Evolutionary conservation across 23 tunicate genomes (phyloP).

Genomic region (Phallusia fumigata): DNA sequence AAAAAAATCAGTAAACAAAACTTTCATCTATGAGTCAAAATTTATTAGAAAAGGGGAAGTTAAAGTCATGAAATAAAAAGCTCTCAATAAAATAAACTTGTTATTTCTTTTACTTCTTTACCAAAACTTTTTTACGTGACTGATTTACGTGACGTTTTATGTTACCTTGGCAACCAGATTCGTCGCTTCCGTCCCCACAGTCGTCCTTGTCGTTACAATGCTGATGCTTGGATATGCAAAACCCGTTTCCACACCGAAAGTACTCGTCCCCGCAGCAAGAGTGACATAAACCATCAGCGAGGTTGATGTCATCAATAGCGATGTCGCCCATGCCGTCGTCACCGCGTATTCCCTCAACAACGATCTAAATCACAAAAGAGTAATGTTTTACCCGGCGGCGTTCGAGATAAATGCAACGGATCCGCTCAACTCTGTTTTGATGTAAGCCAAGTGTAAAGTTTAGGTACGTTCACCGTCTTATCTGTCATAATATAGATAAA

Average conservation of each 20-base stretch:
- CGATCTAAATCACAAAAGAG: constrained; percentile 41
- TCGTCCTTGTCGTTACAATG: constrained; percentile 70
- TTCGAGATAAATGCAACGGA: no score
- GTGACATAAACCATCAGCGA: constrained; percentile 53
- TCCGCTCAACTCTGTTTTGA: no score
- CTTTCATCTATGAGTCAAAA: background rate
- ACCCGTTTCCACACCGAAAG: constrained; percentile 78
- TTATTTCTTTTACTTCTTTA: constrained; percentile 23
- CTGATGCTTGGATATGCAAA: constrained; percentile 33
- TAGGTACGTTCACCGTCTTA: no score
- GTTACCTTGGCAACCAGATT: constrained; percentile 6
- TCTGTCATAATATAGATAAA: no score
- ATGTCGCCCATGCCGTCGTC: constrained; percentile 52
- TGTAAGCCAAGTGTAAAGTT: no score
- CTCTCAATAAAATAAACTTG: background rate
- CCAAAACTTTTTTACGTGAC: no score
- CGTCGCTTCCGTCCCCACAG: constrained; percentile 77
- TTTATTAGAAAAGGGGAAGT: background rate
- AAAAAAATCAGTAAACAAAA: background rate
- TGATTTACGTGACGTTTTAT: no score
- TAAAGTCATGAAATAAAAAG: background rate
- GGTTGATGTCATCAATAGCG: constrained; percentile 82
- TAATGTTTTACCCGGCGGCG: no score
- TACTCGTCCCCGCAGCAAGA: constrained; percentile 47
- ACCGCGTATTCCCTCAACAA: constrained; percentile 71